phyloP scores from a whole-genome alignment of 2,113 vertebrate genomes.

The Probosciger aterrimus region DNA sequence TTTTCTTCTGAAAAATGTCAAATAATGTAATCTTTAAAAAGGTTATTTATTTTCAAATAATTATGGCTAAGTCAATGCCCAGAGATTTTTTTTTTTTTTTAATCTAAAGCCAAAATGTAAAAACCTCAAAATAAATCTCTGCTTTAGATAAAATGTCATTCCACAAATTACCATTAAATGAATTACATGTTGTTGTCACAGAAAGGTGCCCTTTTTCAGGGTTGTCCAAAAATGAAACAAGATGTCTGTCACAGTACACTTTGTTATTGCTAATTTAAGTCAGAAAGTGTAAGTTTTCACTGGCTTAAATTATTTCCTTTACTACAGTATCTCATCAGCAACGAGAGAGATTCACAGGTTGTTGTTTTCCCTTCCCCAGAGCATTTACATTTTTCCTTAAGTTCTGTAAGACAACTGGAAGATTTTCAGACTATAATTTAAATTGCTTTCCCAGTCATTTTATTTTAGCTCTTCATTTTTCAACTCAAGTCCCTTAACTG shows the following conservation, averaged over 20 bases:
- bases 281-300: neutral
- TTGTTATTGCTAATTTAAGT: neutral
- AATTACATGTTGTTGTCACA: neutral
- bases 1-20: neutral
- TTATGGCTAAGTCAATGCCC: neutral
- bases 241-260: neutral
- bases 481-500: neutral
- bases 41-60: neutral
- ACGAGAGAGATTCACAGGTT: neutral
- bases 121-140: neutral
- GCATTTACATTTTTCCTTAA: neutral
- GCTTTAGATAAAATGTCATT: neutral
- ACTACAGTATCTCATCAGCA: neutral
- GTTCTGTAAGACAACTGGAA: neutral
- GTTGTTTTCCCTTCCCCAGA: neutral
- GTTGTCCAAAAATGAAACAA: neutral
- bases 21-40: neutral
- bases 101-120: neutral
- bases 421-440: neutral
- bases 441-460: neutral
- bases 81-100: neutral
- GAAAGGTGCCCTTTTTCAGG: neutral
- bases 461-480: neutral
- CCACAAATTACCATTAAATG: neutral
- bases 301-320: neutral